Conservation (phyloP, 2,888 invertebrate species). For the Galerucella nymphaeae region DNA sequence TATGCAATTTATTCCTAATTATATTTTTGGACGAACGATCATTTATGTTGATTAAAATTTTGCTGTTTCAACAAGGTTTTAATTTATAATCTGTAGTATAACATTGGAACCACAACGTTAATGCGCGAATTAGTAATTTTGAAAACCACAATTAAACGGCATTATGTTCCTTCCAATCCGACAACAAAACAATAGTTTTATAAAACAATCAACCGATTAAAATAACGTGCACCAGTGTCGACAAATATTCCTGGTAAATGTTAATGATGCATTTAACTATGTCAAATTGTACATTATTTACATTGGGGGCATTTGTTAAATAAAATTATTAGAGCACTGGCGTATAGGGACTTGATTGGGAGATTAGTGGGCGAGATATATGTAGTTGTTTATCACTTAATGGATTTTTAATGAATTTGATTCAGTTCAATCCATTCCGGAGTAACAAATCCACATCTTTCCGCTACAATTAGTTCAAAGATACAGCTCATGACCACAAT, state of each 20-base stretch:
- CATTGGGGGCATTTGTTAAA: conserved; percentile 16
- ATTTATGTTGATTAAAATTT: not conserved
- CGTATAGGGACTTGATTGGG: not conserved
- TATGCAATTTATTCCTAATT: not conserved
- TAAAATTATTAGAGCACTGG: not conserved
- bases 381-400: not conserved
- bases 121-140: conserved; percentile 21
- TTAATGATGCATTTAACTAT: conserved; percentile 39
- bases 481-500: too few species aligned
- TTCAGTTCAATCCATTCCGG: too few species aligned
- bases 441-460: too few species aligned
- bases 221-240: conserved; percentile 32
- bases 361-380: not conserved
- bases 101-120: conserved; percentile 11
- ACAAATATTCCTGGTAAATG: conserved; percentile 34
- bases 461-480: too few species aligned
- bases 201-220: conserved; percentile 38
- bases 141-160: conserved; percentile 22
- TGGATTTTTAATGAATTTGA: not conserved
- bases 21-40: not conserved
- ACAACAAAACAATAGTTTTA: conserved; percentile 19
- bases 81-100: conserved; percentile 2
- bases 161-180: conserved; percentile 23
- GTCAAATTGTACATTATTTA: conserved; percentile 32
- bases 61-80: not conserved